Evolutionary conservation across 2,113 vertebrate genomes (phyloP), one percentile per base, ranked within the genome.

Genomic region (Phyllopteryx taeniolatus): DNA sequence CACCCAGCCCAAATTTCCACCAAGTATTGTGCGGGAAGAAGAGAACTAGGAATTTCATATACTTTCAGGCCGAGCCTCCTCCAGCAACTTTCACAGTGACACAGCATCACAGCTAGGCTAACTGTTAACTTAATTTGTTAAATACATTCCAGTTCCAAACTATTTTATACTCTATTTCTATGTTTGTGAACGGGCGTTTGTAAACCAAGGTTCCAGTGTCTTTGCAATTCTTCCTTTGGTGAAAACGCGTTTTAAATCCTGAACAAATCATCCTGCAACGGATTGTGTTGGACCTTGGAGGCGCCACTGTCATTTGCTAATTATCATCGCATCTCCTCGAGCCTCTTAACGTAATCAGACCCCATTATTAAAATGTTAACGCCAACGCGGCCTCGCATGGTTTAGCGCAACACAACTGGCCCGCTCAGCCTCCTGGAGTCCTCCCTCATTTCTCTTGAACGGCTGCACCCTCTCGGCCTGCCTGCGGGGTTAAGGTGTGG

Each of bases 401-500:
- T 65, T 65, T 3, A 44, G 42, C 42, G n/a, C 62, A 11, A n/a
- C 22, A 14, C 56, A 31, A 14, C 63, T 44, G 4, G 9, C 33
- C 19, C 27, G 39, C 19, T 43, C 13, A 2, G 31, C 56, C 56
- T 22, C 27, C 27, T 27, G 27, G 27, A 27, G 27, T 27, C 57
- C 57, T 33, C 57, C 27, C 31, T 43, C 19, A 13, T 22, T 47
- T 44, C 64, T 47, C 63, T 47, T 46, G 19, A 39, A 20, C 67
- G 57, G 54, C 53, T 54, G 54, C 39, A 31, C 56, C 10, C 43
- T 19, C 68, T 2, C 19, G 11, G 22, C 12, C 56, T 14, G 22
- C 64, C 63, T 51, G 39, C 20, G 19, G 62, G 62, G 39, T 44
- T 39, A 49, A 77, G 80, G 76, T 68, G 73, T 63, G 20, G 64